These are phyloP conservation scores for Sebastes minor DNA, from an alignment of 2,797 vertebrate species.

Conservation along the genomic window DNA sequence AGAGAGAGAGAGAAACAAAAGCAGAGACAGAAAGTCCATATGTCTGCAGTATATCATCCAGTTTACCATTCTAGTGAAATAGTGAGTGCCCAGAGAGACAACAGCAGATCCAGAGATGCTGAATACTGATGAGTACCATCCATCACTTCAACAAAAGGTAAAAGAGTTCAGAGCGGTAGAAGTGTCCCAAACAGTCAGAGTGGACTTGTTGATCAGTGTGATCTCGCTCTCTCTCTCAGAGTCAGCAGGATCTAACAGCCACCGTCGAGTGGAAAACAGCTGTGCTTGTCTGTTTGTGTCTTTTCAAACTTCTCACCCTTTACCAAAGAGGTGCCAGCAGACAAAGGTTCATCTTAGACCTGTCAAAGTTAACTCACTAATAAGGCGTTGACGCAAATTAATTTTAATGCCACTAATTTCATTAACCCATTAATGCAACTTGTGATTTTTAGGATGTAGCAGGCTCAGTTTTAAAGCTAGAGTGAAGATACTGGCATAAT, in stretches of 20 bases:
- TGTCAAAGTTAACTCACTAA: no score
- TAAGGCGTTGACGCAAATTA: no score
- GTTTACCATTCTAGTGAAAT: constrained; percentile 27
- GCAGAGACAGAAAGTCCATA: neutral
- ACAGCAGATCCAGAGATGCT: constrained; percentile 12
- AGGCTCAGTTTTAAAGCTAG: no score
- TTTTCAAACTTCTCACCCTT: neutral
- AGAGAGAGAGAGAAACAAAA: neutral
- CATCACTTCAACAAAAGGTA: constrained; percentile 28
- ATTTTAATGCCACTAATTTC: no score
- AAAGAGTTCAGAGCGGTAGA: constrained; percentile 7
- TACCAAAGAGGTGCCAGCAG: neutral
- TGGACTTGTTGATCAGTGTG: neutral
- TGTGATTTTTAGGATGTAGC: no score
- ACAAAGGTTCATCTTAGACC: neutral
- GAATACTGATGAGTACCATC: constrained; percentile 42
- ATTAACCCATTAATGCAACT: no score
- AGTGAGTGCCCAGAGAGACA: neutral
- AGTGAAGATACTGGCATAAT: no score
- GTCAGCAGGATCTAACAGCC: constrained; percentile 3
- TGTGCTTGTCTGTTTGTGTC: neutral
- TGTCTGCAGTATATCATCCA: constrained; percentile 1
- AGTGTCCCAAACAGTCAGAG: neutral
- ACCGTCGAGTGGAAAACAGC: neutral
- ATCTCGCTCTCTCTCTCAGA: neutral